These are phyloP conservation scores for Podocnemis expansa DNA, from an alignment of 2,113 vertebrate species.

Conservation along the genomic window DNA sequence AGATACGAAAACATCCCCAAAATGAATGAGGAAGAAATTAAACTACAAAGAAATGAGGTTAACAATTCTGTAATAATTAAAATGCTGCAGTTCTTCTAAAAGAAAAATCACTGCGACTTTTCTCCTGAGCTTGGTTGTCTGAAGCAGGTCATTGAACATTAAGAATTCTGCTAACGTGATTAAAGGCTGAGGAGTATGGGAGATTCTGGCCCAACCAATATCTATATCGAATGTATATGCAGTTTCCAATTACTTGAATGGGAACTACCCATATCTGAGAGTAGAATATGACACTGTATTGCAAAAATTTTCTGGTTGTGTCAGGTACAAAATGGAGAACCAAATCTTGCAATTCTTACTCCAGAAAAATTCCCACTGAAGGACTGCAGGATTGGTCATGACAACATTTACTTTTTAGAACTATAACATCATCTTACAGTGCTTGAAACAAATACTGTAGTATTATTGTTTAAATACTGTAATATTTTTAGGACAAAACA, in stretches of 20 bases:
- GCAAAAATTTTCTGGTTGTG: not conserved
- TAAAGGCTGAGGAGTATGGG: not conserved
- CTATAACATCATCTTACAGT: not conserved
- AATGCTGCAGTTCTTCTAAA: rapidly evolving
- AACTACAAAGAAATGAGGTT: not conserved
- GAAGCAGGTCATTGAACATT: not conserved
- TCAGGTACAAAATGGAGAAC: not conserved
- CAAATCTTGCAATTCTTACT: not conserved
- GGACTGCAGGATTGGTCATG: not conserved
- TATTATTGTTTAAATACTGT: no score
- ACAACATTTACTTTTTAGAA: not conserved
- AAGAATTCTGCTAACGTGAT: not conserved
- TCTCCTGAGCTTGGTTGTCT: not conserved
- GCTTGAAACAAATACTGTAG: not conserved
- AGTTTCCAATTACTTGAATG: not conserved
- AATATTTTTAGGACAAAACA: not conserved
- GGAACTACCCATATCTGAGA: not conserved
- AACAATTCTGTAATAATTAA: not conserved
- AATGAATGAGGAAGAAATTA: not conserved
- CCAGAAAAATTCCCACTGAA: not conserved
- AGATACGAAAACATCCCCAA: not conserved
- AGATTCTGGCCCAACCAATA: not conserved
- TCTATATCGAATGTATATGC: not conserved
- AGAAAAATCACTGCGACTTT: not conserved
- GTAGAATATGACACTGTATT: rapidly evolving